Percentiles rank a stretch among this genome's conserved stretches.
Conservation (phyloP, 1,140 invertebrate species). For the Gryllus bimaculatus region DNA sequence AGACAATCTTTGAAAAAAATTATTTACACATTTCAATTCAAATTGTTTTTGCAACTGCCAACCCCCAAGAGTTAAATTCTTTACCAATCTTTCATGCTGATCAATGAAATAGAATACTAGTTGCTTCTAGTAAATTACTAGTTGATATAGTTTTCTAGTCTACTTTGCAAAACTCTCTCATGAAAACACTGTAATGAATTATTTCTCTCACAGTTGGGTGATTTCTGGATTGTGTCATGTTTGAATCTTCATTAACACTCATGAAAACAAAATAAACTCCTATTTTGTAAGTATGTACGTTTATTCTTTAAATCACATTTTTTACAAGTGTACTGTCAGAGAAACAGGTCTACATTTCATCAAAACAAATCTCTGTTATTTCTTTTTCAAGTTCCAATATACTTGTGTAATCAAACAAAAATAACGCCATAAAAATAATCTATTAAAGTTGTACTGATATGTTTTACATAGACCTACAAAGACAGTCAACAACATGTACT, state of each 20-base stretch:
- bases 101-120: too few relatives aligned
- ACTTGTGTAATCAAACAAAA: not conserved
- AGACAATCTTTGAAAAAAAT: too few relatives aligned
- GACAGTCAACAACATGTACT: constrained; percentile 4
- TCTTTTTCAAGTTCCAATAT: not conserved
- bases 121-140: too few relatives aligned
- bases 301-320: constrained; percentile 3
- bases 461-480: constrained; percentile 5
- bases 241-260: not conserved
- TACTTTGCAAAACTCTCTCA: too few relatives aligned
- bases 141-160: too few relatives aligned
- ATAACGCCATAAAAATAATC: not conserved
- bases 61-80: too few relatives aligned
- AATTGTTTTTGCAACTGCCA: too few relatives aligned
- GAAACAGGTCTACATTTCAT: not conserved
- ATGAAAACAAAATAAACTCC: not conserved
- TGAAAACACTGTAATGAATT: too few relatives aligned
- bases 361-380: not conserved
- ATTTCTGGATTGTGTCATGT: too few relatives aligned
- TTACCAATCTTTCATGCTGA: too few relatives aligned
- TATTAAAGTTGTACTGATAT: not conserved
- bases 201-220: too few relatives aligned
- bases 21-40: too few relatives aligned
- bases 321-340: not conserved
- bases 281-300: not conserved